These are phyloP conservation scores for Calonectris borealis DNA, from an alignment of 2,113 vertebrate species.

Conservation along the genomic window DNA sequence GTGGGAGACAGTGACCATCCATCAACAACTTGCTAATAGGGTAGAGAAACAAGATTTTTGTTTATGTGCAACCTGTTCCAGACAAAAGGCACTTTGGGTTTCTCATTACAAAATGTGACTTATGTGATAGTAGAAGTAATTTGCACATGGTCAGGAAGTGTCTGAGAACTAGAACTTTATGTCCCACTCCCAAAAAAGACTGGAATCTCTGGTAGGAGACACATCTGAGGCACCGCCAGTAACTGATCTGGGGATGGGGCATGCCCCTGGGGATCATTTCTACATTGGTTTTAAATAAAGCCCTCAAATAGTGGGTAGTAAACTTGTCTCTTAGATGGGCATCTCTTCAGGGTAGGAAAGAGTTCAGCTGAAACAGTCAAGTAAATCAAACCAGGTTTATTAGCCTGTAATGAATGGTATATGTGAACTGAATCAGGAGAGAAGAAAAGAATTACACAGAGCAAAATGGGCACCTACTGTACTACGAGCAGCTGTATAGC, in stretches of 20 bases:
- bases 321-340: background rate
- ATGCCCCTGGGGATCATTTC: background rate
- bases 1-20: background rate
- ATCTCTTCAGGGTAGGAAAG: background rate
- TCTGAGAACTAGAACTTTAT: background rate
- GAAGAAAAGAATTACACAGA: background rate
- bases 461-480: slow-evolving; percentile 2
- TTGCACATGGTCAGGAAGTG: background rate
- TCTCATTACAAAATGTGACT: slow-evolving; percentile 19
- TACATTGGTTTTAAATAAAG: background rate
- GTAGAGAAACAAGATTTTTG: background rate
- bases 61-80: background rate
- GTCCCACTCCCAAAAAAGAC: background rate
- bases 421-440: background rate
- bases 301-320: background rate
- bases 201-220: background rate
- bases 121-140: background rate
- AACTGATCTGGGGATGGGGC: background rate
- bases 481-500: background rate
- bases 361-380: background rate
- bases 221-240: background rate
- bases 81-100: background rate
- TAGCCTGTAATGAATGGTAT: background rate
- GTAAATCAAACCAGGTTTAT: background rate
- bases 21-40: background rate